Conservation (phyloP, 2,113 vertebrate species). For the Equus quagga region DNA sequence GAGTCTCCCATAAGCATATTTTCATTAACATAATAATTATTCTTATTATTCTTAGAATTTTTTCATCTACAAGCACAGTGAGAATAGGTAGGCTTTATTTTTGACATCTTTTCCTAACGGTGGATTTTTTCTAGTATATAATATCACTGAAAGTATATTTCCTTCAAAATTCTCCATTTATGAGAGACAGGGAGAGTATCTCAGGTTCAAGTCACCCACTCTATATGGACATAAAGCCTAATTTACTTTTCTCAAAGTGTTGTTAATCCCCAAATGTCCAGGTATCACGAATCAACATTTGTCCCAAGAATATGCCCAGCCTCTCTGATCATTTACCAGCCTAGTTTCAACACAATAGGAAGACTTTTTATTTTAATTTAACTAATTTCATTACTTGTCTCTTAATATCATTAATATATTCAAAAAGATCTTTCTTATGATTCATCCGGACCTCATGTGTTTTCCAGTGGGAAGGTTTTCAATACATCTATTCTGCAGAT, state of each 20-base stretch:
- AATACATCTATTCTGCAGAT: not conserved
- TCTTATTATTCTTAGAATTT: not conserved
- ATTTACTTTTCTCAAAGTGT: not conserved
- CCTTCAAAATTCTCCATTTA: not conserved
- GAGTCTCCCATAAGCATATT: not conserved
- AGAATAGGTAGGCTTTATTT: not conserved
- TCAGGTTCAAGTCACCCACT: not conserved
- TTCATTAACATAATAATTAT: not conserved
- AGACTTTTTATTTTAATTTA: not conserved
- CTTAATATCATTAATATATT: not conserved
- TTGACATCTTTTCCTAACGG: not conserved
- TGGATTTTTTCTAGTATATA: not conserved
- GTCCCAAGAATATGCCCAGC: not conserved
- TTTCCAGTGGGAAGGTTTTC: not conserved
- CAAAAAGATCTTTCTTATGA: not conserved
- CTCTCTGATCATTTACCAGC: not conserved
- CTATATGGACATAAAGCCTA: not conserved
- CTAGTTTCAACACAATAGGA: not conserved
- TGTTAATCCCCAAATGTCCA: not conserved
- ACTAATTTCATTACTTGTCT: not conserved
- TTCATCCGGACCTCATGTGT: not conserved
- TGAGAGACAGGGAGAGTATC: rapidly evolving
- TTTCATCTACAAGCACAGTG: not conserved
- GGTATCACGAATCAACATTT: not conserved
- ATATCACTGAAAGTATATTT: not conserved